These are phyloP conservation scores for Scrobipalpa atriplicella DNA, from an alignment of 2,888 invertebrate genomes.

Conservation along the genomic window DNA sequence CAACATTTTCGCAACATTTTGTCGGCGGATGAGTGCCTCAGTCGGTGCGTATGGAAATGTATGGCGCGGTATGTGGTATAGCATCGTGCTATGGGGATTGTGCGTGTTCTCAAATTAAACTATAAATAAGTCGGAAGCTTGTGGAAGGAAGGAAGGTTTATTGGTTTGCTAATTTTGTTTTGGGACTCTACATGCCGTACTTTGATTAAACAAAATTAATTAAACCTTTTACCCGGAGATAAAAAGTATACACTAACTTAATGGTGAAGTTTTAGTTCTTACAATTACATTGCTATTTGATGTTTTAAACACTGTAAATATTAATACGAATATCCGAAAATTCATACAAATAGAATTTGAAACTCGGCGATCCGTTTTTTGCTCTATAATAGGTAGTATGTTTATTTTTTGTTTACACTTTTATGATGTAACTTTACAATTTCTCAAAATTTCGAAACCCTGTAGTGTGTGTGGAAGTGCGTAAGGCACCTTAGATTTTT, in stretches of 20 bases:
- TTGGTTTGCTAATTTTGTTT: conserved; percentile 17
- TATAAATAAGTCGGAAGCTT: conserved; percentile 17
- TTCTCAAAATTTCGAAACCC: too few species aligned
- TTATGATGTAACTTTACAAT: too few species aligned
- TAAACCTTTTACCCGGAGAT: neutral
- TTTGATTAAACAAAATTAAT: neutral
- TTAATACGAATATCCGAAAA: too few species aligned
- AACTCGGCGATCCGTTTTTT: too few species aligned
- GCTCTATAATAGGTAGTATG: too few species aligned
- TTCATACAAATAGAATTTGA: too few species aligned
- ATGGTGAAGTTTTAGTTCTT: too few species aligned
- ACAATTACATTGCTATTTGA: too few species aligned
- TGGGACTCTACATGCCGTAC: neutral
- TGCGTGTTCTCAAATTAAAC: conserved; percentile 20
- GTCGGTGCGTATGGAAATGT: conserved; percentile 1
- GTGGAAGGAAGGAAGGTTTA: conserved; percentile 8
- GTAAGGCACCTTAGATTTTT: neutral
- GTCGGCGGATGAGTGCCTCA: neutral
- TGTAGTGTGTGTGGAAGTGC: too few species aligned
- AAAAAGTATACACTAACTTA: too few species aligned
- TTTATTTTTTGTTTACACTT: too few species aligned
- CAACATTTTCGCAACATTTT: conserved; percentile 47
- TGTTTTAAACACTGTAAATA: too few species aligned
- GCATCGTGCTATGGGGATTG: neutral
- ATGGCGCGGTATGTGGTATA: neutral